phyloP scores from a whole-genome alignment of 2,888 invertebrate genomes.

The Mechanitis messenoides region DNA sequence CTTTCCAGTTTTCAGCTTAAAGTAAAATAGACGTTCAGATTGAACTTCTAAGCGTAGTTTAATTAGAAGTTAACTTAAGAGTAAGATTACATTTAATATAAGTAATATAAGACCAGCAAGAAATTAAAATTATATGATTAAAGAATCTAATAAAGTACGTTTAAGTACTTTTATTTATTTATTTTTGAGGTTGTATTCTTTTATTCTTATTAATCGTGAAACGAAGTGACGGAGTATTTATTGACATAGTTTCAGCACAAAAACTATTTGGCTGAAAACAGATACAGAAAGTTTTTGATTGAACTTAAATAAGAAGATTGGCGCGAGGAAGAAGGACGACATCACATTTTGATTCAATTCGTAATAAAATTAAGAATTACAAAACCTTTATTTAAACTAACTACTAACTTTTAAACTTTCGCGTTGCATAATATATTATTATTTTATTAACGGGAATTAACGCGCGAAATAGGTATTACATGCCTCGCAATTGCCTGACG shows the following conservation, averaged over 20 bases:
- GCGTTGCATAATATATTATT: too few relatives aligned
- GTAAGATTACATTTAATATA: neutral
- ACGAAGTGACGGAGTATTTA: neutral
- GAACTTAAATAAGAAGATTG: conserved; percentile 36
- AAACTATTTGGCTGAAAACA: conserved; percentile 17
- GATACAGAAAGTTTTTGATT: conserved; percentile 37
- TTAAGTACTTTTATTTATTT: too few relatives aligned
- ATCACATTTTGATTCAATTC: conserved; percentile 38
- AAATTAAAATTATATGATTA: too few relatives aligned
- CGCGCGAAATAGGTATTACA: too few relatives aligned
- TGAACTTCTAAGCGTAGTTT: neutral
- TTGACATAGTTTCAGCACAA: neutral
- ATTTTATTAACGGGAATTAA: too few relatives aligned
- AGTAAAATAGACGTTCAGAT: neutral
- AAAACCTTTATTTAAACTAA: too few relatives aligned
- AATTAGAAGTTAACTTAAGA: conserved; percentile 1
- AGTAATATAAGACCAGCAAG: too few relatives aligned
- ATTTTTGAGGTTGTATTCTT: too few relatives aligned
- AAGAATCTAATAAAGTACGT: too few relatives aligned
- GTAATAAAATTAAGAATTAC: neutral
- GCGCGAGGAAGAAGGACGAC: conserved; percentile 36
- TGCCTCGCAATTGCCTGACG: too few relatives aligned
- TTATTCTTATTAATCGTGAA: too few relatives aligned
- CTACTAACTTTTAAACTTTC: too few relatives aligned
- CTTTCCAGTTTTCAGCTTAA: conserved; percentile 21